A percentile compares a stretch with the other conserved stretches of the same genome.
These are phyloP conservation scores for Didymodactylos carnosus DNA, from an alignment of 2,888 invertebrate species.

Conservation along the genomic window DNA sequence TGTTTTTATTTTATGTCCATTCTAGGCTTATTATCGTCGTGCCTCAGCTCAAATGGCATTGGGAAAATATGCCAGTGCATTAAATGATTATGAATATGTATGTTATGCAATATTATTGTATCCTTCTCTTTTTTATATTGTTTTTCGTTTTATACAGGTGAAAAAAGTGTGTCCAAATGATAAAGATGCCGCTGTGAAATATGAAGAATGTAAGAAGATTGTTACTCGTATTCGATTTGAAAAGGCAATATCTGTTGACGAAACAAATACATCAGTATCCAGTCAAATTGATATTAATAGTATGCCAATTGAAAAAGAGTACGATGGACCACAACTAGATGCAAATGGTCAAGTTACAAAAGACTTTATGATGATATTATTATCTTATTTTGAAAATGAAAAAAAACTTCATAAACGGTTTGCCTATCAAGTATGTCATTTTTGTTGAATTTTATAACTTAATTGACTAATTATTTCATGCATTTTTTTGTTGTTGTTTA, in stretches of 20 bases:
- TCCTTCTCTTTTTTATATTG: not conserved
- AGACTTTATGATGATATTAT: constrained; percentile 66
- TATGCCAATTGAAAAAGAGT: constrained; percentile 81
- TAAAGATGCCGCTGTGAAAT: constrained; percentile 4
- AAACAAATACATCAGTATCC: constrained; percentile 44
- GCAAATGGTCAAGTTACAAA: constrained; percentile 52
- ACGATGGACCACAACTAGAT: constrained; percentile 61
- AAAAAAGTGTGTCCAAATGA: constrained; percentile 7
- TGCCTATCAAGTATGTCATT: constrained; percentile 57
- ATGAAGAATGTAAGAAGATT: constrained; percentile 77
- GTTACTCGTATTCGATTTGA: constrained; percentile 82
- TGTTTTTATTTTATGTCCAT: constrained; percentile 16
- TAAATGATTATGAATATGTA: constrained; percentile 87
- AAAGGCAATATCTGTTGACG: constrained; percentile 53
- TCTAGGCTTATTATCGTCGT: constrained; percentile 58
- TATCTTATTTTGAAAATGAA: constrained; percentile 70
- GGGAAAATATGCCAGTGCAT: constrained; percentile 84
- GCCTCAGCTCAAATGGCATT: constrained; percentile 91
- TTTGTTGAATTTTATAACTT: constrained; percentile 39
- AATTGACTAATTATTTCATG: not conserved
- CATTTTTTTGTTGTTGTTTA: constrained; percentile 37
- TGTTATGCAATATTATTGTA: not conserved
- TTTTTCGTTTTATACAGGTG: not conserved
- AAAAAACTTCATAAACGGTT: constrained; percentile 83
- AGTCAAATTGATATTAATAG: constrained; percentile 69